Base-by-base conservation (phyloP, 1,140 invertebrate genomes). In the Chymomyza costata region DNA sequence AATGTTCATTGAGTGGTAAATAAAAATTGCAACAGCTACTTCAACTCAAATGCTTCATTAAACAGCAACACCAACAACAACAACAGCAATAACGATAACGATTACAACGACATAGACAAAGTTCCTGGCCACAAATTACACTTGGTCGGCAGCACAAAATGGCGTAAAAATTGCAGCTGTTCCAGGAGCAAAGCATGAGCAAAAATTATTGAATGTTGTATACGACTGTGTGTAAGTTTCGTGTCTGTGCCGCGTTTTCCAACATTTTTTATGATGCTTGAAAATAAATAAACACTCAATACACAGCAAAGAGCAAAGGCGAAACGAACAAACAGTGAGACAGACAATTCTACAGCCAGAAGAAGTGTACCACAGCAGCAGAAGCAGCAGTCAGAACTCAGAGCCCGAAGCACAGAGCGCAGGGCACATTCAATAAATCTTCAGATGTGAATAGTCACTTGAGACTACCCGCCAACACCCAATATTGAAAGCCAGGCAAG, bases 281-380 rank as follows among this genome's bases (percentile, higher is more conserved):
- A 76, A 76, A 76, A 76, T 76, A 76, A 76, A 76, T 76, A 76
- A 76, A 76, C 71, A 76, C 71, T 76, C 71, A 76, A 76, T 76
- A 76, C 65, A 65, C 50, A 52, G 78, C 70, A 74, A 74, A 76
- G 70, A 74, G 70, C 70, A 76, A 65, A 68, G 60, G 28, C 13
- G 43, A 15, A 61, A 41, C 54, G 45, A 62, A 68, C 64, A 68
- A 56, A 63, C 58, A 63, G 52, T 44, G 39, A 65, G 62, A 65
- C 59, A 55, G 53, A 44, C 35, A 40, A 31, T 39, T 10, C 19
- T 28, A 41, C 7, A 6, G 18, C 13, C 13, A 38, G 2, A 28
- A 17, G 28, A 16, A 35, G 19, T n/a, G 16, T 38, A 38, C 16
- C 30, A 34, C n/a, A n/a, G n/a, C n/a, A n/a, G n/a, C n/a, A 47